Conservation (phyloP, 2,888 invertebrate species). For the Cetonia aurata region DNA sequence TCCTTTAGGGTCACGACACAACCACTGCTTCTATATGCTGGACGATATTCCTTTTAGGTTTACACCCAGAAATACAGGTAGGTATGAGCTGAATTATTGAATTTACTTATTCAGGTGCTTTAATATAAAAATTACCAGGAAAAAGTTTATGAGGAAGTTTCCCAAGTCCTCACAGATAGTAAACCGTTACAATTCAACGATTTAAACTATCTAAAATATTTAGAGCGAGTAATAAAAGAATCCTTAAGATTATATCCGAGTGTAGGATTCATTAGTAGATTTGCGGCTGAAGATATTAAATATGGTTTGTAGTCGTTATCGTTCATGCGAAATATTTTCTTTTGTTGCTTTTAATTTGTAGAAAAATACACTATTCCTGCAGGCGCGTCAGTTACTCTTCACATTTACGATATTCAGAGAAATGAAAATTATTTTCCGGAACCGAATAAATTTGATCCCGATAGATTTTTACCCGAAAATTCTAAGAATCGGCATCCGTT, state of each 20-base stretch:
- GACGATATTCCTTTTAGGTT: conserved; percentile 54
- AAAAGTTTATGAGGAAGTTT: conserved; percentile 27
- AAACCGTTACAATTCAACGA: conserved; percentile 11
- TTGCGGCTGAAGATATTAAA: conserved; percentile 27
- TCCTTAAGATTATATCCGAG: conserved; percentile 42
- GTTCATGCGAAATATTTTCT: background rate
- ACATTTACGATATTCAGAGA: conserved; percentile 70
- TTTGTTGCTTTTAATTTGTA: background rate
- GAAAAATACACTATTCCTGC: conserved; percentile 13
- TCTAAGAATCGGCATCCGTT: conserved; percentile 79
- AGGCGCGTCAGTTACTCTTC: conserved; percentile 31
- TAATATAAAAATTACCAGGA: conserved; percentile 17
- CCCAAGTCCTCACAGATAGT: background rate
- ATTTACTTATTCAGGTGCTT: background rate
- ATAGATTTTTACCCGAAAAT: conserved; percentile 79
- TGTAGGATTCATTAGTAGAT: conserved; percentile 25
- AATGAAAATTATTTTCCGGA: conserved; percentile 74
- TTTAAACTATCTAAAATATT: conserved; percentile 31
- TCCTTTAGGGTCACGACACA: conserved; percentile 56
- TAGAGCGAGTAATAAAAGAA: conserved; percentile 41
- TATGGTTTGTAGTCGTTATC: conserved; percentile 7
- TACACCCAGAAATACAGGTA: conserved; percentile 51
- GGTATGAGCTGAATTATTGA: background rate
- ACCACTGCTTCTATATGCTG: conserved; percentile 55
- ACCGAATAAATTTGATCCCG: conserved; percentile 75